Evolutionary conservation across 53 echinoderm and acorn worm genomes (phyloP).

Genomic region (Arbacia lixula): DNA sequence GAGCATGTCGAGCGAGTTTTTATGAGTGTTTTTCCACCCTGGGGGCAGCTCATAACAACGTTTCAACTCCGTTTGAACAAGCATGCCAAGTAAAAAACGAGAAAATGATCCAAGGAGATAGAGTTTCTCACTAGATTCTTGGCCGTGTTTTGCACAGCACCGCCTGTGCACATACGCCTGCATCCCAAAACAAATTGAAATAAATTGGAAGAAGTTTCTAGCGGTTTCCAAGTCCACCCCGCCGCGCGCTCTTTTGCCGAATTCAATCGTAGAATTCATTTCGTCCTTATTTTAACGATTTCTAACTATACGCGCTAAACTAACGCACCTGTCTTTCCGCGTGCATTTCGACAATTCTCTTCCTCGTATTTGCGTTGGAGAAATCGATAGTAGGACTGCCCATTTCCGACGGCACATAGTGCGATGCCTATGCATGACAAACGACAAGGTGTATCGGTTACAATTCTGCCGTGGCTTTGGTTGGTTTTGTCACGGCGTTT

Average conservation of each 20-base stretch:
- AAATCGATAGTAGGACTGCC: slow-evolving; percentile 44
- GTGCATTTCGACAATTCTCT: slow-evolving; percentile 35
- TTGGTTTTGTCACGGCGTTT: slow-evolving; percentile 33
- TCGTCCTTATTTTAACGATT: slow-evolving; percentile 45
- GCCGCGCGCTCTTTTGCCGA: not conserved
- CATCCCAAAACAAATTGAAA: slow-evolving; percentile 50
- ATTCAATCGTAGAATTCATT: slow-evolving; percentile 43
- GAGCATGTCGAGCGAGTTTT: slow-evolving; percentile 11
- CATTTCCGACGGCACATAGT: slow-evolving; percentile 56
- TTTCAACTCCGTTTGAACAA: slow-evolving; percentile 55
- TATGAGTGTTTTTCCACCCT: slow-evolving; percentile 11
- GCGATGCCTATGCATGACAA: slow-evolving; percentile 41
- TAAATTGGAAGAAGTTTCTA: slow-evolving; percentile 33
- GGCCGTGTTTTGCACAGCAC: slow-evolving; percentile 37
- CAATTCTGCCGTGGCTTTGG: slow-evolving; percentile 13
- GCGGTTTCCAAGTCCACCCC: not conserved
- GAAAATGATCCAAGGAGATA: slow-evolving; percentile 40
- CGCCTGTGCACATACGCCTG: slow-evolving; percentile 52
- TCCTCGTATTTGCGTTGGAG: slow-evolving; percentile 33
- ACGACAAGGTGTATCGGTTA: slow-evolving; percentile 44
- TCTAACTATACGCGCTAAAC: slow-evolving; percentile 50
- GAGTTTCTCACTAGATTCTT: slow-evolving; percentile 7
- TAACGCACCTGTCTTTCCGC: slow-evolving; percentile 35
- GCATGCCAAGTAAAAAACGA: slow-evolving; percentile 55
- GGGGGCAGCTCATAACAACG: slow-evolving; percentile 44